These are phyloP conservation scores for Tetramorium bicarinatum DNA, from an alignment of 2,888 invertebrate genomes.

Conservation along the genomic window DNA sequence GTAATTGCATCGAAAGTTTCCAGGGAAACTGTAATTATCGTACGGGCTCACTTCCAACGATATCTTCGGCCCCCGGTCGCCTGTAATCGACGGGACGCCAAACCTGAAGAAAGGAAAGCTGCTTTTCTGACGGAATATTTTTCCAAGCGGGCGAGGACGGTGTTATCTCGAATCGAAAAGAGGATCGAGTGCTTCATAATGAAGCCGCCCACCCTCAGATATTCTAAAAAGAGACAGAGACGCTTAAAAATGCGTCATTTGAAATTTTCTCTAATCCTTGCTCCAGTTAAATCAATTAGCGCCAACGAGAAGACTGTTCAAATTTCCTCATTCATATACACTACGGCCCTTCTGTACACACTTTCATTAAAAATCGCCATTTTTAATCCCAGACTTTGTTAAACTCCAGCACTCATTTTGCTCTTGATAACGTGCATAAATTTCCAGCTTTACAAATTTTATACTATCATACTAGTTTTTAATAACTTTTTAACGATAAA, in stretches of 20 bases:
- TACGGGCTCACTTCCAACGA: conserved; percentile 74
- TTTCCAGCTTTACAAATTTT: neutral
- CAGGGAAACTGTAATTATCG: conserved; percentile 80
- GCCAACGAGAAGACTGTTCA: conserved; percentile 33
- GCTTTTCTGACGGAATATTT: conserved; percentile 51
- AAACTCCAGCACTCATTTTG: neutral
- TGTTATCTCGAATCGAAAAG: conserved; percentile 54
- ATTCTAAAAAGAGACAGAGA: conserved; percentile 19
- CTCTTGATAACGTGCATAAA: neutral
- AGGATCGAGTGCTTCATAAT: conserved; percentile 44
- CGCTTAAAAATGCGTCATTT: conserved; percentile 49
- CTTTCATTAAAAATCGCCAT: neutral
- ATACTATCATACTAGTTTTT: neutral
- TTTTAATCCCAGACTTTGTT: conserved; percentile 38
- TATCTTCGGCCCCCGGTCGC: conserved; percentile 70
- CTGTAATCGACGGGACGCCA: conserved; percentile 69
- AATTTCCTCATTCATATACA: conserved; percentile 30
- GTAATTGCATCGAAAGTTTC: conserved; percentile 83
- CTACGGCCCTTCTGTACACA: neutral
- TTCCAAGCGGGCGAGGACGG: conserved; percentile 32
- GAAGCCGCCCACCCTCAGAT: conserved; percentile 23
- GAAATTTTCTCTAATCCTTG: conserved; percentile 47
- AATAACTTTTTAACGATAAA: neutral
- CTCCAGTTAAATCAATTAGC: conserved; percentile 53
- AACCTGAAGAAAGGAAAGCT: conserved; percentile 60